Percentiles rank a stretch among this genome's conserved stretches.
These are phyloP conservation scores for Trididemnum clinides DNA, from an alignment of 23 tunicate species.

Conservation along the genomic window DNA sequence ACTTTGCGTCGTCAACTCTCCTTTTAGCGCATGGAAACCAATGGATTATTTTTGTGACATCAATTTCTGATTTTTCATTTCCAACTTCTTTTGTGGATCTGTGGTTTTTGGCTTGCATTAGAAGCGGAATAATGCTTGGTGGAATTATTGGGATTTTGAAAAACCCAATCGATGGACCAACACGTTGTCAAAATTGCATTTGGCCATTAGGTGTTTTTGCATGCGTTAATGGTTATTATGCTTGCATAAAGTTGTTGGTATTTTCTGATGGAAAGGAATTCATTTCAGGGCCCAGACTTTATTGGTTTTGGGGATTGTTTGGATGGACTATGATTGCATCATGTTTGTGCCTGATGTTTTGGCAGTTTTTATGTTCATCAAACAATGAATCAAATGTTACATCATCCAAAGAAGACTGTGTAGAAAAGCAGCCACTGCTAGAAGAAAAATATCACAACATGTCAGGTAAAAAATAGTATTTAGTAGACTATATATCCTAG, in stretches of 20 bases:
- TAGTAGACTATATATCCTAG: too few relatives aligned
- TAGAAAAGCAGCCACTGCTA: not conserved
- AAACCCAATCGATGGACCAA: slow-evolving; percentile 44
- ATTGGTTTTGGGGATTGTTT: slow-evolving; percentile 71
- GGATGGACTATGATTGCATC: slow-evolving; percentile 40
- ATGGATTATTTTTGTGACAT: slow-evolving; percentile 38
- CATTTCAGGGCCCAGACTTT: not conserved
- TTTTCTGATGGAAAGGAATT: slow-evolving; percentile 49
- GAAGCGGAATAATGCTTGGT: slow-evolving; percentile 41
- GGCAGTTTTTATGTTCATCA: not conserved
- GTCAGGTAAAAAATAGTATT: too few relatives aligned
- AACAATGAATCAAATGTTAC: not conserved
- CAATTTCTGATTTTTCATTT: slow-evolving; percentile 38
- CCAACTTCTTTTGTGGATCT: slow-evolving; percentile 45
- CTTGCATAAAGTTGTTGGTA: slow-evolving; percentile 46
- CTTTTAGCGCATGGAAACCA: slow-evolving; percentile 35
- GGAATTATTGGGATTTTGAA: slow-evolving; percentile 42
- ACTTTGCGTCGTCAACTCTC: slow-evolving; percentile 25
- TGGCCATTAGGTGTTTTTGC: slow-evolving; percentile 8
- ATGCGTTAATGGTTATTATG: slow-evolving; percentile 15
- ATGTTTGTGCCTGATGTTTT: not conserved
- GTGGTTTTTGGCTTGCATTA: slow-evolving; percentile 26
- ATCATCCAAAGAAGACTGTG: not conserved
- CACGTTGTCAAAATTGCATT: not conserved
- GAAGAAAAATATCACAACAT: not conserved